These are phyloP conservation scores for Oenanthe melanoleuca DNA, from an alignment of 2,113 vertebrate species.

Conservation along the genomic window DNA sequence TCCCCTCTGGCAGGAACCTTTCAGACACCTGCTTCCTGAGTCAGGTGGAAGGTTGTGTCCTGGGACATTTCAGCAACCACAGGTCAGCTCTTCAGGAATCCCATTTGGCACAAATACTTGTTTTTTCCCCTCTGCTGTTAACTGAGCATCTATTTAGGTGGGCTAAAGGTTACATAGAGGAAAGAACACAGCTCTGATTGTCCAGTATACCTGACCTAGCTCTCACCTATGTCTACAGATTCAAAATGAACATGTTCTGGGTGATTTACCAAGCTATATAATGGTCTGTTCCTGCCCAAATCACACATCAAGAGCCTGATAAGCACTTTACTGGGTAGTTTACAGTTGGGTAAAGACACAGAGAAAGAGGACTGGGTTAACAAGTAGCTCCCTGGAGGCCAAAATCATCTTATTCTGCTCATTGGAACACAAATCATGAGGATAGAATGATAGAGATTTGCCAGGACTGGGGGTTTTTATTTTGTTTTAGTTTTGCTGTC, in stretches of 20 bases:
- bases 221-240: not conserved
- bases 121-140: constrained; percentile 41
- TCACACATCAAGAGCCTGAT: not conserved
- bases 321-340: not conserved
- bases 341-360: not conserved
- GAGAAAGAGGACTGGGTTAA: not conserved
- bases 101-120: constrained; percentile 49
- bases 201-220: not conserved
- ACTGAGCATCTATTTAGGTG: not conserved
- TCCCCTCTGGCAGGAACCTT: not conserved
- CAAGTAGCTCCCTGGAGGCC: not conserved
- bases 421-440: not conserved
- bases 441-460: not conserved
- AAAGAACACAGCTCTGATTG: not conserved
- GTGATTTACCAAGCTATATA: not conserved
- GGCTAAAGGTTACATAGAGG: constrained; percentile 1
- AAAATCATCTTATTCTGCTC: not conserved
- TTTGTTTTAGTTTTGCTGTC: not conserved
- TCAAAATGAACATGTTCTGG: not conserved
- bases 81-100: constrained; percentile 18
- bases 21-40: constrained; percentile 50
- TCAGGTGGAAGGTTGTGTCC: constrained; percentile 13
- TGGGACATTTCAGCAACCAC: not conserved
- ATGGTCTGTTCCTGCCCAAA: not conserved
- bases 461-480: not conserved